Percentiles rank a stretch among this genome's conserved stretches.
Conservation (phyloP, 2,888 invertebrate genomes). For the Proisotoma minuta region DNA sequence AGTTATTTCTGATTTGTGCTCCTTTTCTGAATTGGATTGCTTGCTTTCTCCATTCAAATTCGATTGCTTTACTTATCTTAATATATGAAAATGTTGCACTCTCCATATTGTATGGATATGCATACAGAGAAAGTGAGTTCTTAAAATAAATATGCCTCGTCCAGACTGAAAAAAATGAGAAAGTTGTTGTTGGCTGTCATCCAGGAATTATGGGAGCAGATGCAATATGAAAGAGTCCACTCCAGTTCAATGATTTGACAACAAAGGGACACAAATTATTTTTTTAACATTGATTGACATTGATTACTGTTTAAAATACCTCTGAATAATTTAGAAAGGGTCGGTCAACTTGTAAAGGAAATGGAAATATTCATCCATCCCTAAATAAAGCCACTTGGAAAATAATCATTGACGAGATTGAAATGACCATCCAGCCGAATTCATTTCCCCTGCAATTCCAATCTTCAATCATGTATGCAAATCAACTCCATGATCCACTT, state of each 20-base stretch:
- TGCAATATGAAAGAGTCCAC: neutral
- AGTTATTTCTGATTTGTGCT: too few relatives aligned
- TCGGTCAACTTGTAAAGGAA: too few relatives aligned
- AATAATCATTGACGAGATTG: neutral
- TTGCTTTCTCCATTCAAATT: too few relatives aligned
- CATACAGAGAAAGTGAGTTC: neutral
- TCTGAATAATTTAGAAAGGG: too few relatives aligned
- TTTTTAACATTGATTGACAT: neutral
- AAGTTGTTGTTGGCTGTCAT: neutral
- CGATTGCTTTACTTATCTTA: too few relatives aligned
- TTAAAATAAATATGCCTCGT: neutral
- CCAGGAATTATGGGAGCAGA: neutral
- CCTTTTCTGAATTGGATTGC: too few relatives aligned
- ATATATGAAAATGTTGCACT: neutral
- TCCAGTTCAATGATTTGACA: neutral
- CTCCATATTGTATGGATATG: neutral
- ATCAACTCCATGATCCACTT: neutral
- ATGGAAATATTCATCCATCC: too few relatives aligned
- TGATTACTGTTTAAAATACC: neutral
- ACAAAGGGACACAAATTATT: neutral
- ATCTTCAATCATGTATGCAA: conserved; percentile 3
- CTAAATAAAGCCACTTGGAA: neutral
- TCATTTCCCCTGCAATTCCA: neutral
- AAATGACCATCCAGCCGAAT: neutral
- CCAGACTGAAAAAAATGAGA: neutral